Evolutionary conservation across 2,888 invertebrate genomes (phyloP).

Genomic region (Chaetogeoica ovagalla): DNA sequence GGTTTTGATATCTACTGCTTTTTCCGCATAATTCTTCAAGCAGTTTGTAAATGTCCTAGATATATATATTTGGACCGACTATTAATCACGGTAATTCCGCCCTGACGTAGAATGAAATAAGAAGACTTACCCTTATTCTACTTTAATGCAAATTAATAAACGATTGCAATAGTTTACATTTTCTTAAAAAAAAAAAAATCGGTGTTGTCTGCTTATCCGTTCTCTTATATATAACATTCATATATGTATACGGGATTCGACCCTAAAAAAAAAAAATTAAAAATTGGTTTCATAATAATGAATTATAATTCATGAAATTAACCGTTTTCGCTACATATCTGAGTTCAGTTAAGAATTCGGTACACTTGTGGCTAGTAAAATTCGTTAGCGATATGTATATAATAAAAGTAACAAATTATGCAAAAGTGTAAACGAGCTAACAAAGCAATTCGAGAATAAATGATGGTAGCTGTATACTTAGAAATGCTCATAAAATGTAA

Average conservation of each 20-base stretch:
- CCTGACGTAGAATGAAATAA: slow-evolving; percentile 1
- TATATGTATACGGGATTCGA: neutral
- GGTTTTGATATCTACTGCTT: slow-evolving; percentile 24
- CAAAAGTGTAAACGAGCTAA: no score
- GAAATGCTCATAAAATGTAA: no score
- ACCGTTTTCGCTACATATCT: no score
- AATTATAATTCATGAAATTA: no score
- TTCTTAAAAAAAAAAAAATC: no score
- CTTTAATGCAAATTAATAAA: slow-evolving; percentile 32
- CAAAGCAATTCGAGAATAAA: no score
- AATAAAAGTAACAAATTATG: no score
- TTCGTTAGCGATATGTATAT: no score
- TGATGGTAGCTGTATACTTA: no score
- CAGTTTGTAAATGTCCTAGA: slow-evolving; percentile 43
- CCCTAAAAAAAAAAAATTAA: neutral
- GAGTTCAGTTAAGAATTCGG: no score
- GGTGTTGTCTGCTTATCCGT: neutral
- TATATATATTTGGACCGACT: slow-evolving; percentile 9
- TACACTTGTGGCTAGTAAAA: no score
- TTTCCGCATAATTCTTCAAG: slow-evolving; percentile 38
- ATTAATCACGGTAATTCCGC: slow-evolving; percentile 37
- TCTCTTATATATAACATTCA: neutral
- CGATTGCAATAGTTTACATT: neutral
- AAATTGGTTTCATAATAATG: neutral
- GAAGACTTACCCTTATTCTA: neutral